Evolutionary conservation across 2,113 vertebrate genomes (phyloP).

Genomic region (Macaca nemestrina): DNA sequence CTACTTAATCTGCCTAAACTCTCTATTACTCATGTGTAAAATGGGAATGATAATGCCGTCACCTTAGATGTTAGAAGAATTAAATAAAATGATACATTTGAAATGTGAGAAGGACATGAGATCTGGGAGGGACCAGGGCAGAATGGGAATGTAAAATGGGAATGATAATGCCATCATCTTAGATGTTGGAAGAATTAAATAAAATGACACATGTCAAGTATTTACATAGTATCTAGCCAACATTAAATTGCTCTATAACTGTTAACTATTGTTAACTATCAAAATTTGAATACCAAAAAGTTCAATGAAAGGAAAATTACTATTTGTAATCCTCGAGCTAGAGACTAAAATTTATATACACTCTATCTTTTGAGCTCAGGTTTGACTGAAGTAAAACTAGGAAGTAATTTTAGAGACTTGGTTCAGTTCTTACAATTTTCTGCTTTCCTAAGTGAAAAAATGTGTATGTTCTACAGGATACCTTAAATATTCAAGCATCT

Average conservation of each 20-base stretch:
- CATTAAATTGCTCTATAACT: neutral
- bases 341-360: neutral
- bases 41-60: neutral
- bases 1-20: neutral
- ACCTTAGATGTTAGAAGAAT: neutral
- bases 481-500: conserved; percentile 13
- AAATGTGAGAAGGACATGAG: too few relatives aligned
- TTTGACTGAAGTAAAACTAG: conserved; percentile 36
- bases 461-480: neutral
- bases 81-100: neutral
- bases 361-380: neutral
- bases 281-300: neutral
- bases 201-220: conserved; percentile 1
- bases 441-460: conserved; percentile 38
- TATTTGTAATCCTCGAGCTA: neutral
- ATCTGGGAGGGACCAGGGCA: too few relatives aligned
- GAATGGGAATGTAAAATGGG: neutral
- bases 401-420: conserved; percentile 30
- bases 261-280: neutral
- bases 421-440: conserved; percentile 39
- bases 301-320: conserved; percentile 4
- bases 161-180: neutral
- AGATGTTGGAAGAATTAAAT: neutral
- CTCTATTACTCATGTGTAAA: conserved; percentile 39
- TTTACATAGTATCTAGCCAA: conserved; percentile 11